Evolutionary conservation across 2,113 vertebrate species (phyloP).

Genomic region (Egretta garzetta): DNA sequence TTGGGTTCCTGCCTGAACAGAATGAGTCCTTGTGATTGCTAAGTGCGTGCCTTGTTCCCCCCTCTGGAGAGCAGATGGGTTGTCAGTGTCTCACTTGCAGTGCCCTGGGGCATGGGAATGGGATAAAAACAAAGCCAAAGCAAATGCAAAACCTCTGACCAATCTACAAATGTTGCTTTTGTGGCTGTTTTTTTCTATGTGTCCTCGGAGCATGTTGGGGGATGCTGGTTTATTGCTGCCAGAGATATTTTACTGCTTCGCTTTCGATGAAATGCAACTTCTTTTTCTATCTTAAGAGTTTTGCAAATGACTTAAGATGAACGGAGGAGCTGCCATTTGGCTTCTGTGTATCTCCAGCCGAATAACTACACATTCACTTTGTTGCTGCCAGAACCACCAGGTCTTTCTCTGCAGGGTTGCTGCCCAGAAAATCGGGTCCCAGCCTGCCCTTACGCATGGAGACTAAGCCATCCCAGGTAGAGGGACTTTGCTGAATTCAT

Average conservation of each 20-base stretch:
- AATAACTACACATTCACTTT: background rate
- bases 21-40: background rate
- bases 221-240: background rate
- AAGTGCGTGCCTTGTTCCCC: background rate
- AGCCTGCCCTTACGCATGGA: background rate
- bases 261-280: background rate
- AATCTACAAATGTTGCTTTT: background rate
- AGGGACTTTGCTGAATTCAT: background rate
- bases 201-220: background rate
- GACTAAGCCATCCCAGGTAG: background rate
- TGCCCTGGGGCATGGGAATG: background rate
- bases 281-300: background rate
- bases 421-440: background rate
- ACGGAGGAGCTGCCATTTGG: background rate
- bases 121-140: background rate
- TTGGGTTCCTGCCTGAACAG: background rate
- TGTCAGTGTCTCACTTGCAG: background rate
- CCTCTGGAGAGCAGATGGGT: background rate
- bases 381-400: background rate
- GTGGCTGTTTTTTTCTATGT: background rate
- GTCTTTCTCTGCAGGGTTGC: background rate
- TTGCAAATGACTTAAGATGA: background rate
- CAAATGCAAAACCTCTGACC: background rate
- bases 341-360: background rate
- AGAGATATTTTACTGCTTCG: background rate